Conservation (phyloP, 1,140 invertebrate genomes). For the Eufriesea mexicana region DNA sequence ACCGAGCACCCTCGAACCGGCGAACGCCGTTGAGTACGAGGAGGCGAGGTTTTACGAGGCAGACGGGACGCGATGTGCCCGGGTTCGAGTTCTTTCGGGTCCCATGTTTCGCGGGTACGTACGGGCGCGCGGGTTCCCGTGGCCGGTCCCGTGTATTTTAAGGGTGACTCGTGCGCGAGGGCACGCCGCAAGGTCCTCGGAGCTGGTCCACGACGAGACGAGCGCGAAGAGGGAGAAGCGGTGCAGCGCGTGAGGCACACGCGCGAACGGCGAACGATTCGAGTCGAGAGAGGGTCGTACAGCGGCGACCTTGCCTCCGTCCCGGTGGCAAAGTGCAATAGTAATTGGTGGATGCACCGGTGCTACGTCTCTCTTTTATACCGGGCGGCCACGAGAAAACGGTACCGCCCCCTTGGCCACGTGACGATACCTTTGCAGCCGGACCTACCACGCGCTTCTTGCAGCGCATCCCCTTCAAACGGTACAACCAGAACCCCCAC, state of each 20-base stretch:
- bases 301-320: constrained; percentile 44
- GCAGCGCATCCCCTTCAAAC: constrained; percentile 61
- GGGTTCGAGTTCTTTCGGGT: constrained; percentile 15
- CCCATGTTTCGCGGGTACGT: not conserved
- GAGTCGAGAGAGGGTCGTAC: constrained; percentile 26
- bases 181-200: not conserved
- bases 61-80: constrained; percentile 1
- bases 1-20: constrained; percentile 22
- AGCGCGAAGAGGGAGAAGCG: not conserved
- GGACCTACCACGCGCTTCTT: constrained; percentile 65
- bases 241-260: not conserved
- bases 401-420: constrained; percentile 68
- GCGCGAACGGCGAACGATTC: not conserved
- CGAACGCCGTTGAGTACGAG: constrained; percentile 3
- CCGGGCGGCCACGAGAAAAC: constrained; percentile 63
- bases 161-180: not conserved
- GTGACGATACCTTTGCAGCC: constrained; percentile 64
- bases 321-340: constrained; percentile 62
- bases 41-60: constrained; percentile 1
- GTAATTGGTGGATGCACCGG: constrained; percentile 70
- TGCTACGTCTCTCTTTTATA: constrained; percentile 71
- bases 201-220: not conserved
- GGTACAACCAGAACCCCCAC: constrained; percentile 48
- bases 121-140: not conserved
- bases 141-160: not conserved